Percentiles rank a stretch among this genome's conserved stretches.
phyloP scores from a whole-genome alignment of 2,113 vertebrate genomes.

The Vimba vimba region DNA sequence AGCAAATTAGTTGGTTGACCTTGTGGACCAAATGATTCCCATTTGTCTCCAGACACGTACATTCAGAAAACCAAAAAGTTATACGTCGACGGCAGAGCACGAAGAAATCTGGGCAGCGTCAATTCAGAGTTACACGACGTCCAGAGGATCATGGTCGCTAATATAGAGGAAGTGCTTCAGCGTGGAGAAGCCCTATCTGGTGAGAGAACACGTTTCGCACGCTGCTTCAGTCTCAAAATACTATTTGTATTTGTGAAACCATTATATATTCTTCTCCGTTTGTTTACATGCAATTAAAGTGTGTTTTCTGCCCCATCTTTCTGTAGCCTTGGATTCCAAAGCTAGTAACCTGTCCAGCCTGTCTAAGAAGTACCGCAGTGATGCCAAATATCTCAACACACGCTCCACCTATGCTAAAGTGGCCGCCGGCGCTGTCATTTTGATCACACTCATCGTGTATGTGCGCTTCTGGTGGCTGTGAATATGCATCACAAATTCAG shows the following conservation, averaged over 20 bases:
- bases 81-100: constrained; percentile 94
- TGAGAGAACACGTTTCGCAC: constrained; percentile 63
- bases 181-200: constrained; percentile 94
- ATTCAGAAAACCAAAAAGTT: constrained; percentile 99
- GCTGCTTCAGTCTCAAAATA: not conserved
- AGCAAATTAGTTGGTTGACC: not conserved
- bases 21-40: not conserved
- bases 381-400: constrained; percentile 98
- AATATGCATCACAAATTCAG: constrained; percentile 54
- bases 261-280: not conserved
- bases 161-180: constrained; percentile 97
- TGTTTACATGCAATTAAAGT: no score
- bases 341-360: constrained; percentile 95
- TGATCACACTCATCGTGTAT: constrained; percentile 97
- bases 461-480: constrained; percentile 99
- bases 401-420: constrained; percentile 98
- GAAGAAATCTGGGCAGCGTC: constrained; percentile 94
- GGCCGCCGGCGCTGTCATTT: constrained; percentile 91
- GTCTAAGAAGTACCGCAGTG: constrained; percentile 98
- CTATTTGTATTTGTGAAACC: constrained; percentile 38
- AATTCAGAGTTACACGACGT: constrained; percentile 98
- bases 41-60: constrained; percentile 86
- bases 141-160: constrained; percentile 99
- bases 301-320: not conserved
- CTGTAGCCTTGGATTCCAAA: constrained; percentile 93